phyloP scores from a whole-genome alignment of 1,140 invertebrate species.

The Calycopis cecrops region DNA sequence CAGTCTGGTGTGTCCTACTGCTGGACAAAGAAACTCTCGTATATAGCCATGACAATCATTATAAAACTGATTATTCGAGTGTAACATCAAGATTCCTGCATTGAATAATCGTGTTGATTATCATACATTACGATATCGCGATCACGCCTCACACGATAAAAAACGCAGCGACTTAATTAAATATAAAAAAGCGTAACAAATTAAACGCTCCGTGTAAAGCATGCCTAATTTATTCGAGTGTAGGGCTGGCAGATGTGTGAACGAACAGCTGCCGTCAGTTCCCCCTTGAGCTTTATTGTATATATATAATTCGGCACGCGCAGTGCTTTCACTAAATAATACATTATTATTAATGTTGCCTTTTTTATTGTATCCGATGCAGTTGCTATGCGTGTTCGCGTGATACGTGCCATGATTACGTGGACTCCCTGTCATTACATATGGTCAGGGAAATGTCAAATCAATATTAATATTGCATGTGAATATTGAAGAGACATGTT shows the following conservation, averaged over 20 bases:
- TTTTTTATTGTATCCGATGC: slow-evolving; percentile 48
- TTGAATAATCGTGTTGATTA: too few relatives aligned
- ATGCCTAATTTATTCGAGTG: slow-evolving; percentile 14
- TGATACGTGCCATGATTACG: slow-evolving; percentile 21
- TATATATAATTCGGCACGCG: slow-evolving; percentile 60
- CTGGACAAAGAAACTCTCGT: too few relatives aligned
- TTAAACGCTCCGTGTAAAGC: slow-evolving; percentile 12
- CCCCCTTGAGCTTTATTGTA: slow-evolving; percentile 39
- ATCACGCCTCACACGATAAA: neutral
- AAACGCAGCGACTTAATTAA: neutral
- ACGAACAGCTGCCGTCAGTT: slow-evolving; percentile 53
- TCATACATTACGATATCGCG: too few relatives aligned
- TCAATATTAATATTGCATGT: too few relatives aligned
- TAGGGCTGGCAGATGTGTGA: slow-evolving; percentile 61
- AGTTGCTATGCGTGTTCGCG: slow-evolving; percentile 39
- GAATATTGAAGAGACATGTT: too few relatives aligned
- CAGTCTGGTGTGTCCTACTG: too few relatives aligned
- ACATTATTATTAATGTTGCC: slow-evolving; percentile 57
- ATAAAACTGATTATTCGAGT: too few relatives aligned
- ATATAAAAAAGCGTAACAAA: slow-evolving; percentile 4
- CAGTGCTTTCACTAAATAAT: slow-evolving; percentile 62
- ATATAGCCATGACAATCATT: too few relatives aligned
- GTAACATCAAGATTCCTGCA: too few relatives aligned
- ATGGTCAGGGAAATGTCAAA: neutral
- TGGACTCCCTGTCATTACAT: neutral